A percentile compares a stretch with the other conserved stretches of the same genome.
Conservation (phyloP, 2,797 vertebrate species). For the Sphaeramia orbicularis region DNA sequence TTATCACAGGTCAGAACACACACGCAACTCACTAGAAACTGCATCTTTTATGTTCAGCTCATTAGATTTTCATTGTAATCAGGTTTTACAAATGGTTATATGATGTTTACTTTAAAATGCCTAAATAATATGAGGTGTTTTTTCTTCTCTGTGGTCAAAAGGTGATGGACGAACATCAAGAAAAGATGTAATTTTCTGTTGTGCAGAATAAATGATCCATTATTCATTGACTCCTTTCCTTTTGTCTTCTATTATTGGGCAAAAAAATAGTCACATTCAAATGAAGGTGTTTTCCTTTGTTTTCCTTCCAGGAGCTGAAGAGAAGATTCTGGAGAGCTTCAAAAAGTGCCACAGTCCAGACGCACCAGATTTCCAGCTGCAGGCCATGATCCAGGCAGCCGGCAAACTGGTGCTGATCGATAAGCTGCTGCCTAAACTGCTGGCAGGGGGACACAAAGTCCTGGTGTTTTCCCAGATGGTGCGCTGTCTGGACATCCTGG, state of each 20-base stretch:
- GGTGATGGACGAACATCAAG: too few species aligned
- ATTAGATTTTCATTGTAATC: too few species aligned
- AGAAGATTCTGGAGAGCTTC: constrained; percentile 98
- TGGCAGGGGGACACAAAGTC: constrained; percentile 98
- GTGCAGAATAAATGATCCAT: too few species aligned
- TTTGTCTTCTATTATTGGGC: neutral
- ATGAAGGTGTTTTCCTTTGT: too few species aligned
- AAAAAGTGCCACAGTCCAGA: constrained; percentile 91
- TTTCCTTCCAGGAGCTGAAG: constrained; percentile 91
- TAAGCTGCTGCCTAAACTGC: constrained; percentile 99
- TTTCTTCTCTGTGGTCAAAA: too few species aligned
- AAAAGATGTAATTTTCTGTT: too few species aligned
- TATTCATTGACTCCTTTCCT: neutral
- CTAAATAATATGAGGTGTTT: too few species aligned
- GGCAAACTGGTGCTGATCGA: constrained; percentile 99
- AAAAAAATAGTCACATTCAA: too few species aligned
- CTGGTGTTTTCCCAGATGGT: constrained; percentile 99
- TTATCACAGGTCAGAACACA: constrained; percentile 89
- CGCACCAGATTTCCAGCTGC: constrained; percentile 95
- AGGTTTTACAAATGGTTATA: too few species aligned
- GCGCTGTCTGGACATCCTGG: constrained; percentile 98
- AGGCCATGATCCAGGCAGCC: constrained; percentile 99
- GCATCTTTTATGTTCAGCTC: too few species aligned
- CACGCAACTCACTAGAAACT: too few species aligned
- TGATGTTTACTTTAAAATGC: too few species aligned